Evolutionary conservation across 1,140 invertebrate genomes (phyloP).

Genomic region (Pseudomyrmex concolor): DNA sequence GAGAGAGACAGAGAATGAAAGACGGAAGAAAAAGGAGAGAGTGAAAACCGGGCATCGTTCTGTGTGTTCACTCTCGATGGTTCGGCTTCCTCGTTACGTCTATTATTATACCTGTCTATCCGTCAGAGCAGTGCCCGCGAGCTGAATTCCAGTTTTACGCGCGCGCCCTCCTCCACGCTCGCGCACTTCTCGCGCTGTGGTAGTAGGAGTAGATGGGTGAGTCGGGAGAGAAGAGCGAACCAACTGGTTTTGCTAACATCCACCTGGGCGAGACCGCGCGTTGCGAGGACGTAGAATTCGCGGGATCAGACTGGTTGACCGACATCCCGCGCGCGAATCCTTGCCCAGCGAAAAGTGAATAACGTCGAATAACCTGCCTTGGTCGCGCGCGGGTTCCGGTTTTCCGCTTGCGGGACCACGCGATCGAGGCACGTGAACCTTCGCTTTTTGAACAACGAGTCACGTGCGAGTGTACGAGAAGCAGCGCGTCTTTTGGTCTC

Average conservation of each 20-base stretch:
- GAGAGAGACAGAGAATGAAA: slow-evolving; percentile 25
- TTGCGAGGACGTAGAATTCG: slow-evolving; percentile 68
- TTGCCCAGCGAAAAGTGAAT: slow-evolving; percentile 67
- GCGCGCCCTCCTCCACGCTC: slow-evolving; percentile 67
- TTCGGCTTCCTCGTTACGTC: slow-evolving; percentile 76
- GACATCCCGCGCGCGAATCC: slow-evolving; percentile 59
- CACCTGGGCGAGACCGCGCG: slow-evolving; percentile 62
- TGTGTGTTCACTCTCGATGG: slow-evolving; percentile 69
- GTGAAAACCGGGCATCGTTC: slow-evolving; percentile 13
- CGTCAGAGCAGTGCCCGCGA: slow-evolving; percentile 67
- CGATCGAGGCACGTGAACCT: too few relatives aligned
- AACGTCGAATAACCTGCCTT: slow-evolving; percentile 68
- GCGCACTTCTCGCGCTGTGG: slow-evolving; percentile 34
- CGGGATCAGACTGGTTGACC: slow-evolving; percentile 73
- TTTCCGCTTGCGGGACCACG: slow-evolving; percentile 2
- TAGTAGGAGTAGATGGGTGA: slow-evolving; percentile 69
- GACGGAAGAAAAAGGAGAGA: slow-evolving; percentile 27
- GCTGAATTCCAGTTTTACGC: slow-evolving; percentile 82
- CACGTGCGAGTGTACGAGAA: too few relatives aligned
- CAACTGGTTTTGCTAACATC: slow-evolving; percentile 72
- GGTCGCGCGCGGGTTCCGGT: slow-evolving; percentile 41
- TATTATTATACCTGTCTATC: slow-evolving; percentile 83
- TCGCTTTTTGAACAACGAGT: too few relatives aligned
- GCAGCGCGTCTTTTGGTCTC: too few relatives aligned
- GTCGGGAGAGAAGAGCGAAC: slow-evolving; percentile 63